These are phyloP conservation scores for Sabellastarte sp. DNA, from an alignment of 2,888 invertebrate species.

Conservation along the genomic window DNA sequence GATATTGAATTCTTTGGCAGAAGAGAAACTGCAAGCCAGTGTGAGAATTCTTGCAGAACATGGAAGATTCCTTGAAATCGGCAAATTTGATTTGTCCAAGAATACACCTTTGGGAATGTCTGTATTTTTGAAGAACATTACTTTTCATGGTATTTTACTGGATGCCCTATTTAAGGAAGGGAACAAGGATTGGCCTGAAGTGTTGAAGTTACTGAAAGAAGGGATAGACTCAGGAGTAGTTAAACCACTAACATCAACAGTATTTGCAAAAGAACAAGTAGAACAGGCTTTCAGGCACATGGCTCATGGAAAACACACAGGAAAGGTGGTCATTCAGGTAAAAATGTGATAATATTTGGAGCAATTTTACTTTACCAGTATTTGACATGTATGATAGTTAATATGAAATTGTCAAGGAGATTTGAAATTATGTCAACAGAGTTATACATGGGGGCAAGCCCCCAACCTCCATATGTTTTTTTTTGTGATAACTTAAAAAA, in stretches of 20 bases:
- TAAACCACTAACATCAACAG: slow-evolving; percentile 80
- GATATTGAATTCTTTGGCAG: slow-evolving; percentile 94
- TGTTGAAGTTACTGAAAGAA: slow-evolving; percentile 75
- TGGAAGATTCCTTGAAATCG: slow-evolving; percentile 96
- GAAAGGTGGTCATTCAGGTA: slow-evolving; percentile 85
- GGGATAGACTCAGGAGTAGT: slow-evolving; percentile 89
- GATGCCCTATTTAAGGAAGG: slow-evolving; percentile 85
- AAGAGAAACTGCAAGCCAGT: slow-evolving; percentile 90
- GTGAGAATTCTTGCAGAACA: slow-evolving; percentile 87
- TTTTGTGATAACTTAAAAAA: too few species aligned
- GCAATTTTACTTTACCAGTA: slow-evolving; percentile 73
- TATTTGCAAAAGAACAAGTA: slow-evolving; percentile 81
- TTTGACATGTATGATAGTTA: too few species aligned
- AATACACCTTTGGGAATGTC: slow-evolving; percentile 89
- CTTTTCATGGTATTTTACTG: slow-evolving; percentile 94
- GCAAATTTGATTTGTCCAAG: slow-evolving; percentile 93
- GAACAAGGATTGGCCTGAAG: slow-evolving; percentile 70
- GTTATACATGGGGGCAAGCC: too few species aligned
- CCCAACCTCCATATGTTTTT: too few species aligned
- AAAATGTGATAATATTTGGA: too few species aligned
- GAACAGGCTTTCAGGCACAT: slow-evolving; percentile 91
- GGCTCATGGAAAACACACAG: slow-evolving; percentile 97
- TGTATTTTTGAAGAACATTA: slow-evolving; percentile 89
- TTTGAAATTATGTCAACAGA: too few species aligned
- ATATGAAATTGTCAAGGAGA: too few species aligned